A percentile compares a stretch with the other conserved stretches of the same genome.
These are phyloP conservation scores for Nemotelus nigrinus DNA, from an alignment of 2,888 invertebrate species.

Conservation along the genomic window DNA sequence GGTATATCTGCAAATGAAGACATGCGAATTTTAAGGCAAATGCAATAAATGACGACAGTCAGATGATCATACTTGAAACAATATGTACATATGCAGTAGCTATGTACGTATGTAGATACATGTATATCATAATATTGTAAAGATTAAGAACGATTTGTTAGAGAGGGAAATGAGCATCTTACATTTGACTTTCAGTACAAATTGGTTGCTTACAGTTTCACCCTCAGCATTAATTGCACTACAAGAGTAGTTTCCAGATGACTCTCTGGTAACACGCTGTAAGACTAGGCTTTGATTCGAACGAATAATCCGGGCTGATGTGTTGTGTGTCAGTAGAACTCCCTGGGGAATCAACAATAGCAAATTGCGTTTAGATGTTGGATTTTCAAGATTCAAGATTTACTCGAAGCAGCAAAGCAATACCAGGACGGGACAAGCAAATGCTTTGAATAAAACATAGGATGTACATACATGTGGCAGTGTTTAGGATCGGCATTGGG, in stretches of 20 bases:
- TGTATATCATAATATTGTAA: constrained; percentile 16
- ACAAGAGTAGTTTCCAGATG: constrained; percentile 83
- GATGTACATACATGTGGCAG: neutral
- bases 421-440: neutral
- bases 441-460: neutral
- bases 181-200: constrained; percentile 83
- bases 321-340: constrained; percentile 78
- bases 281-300: constrained; percentile 87
- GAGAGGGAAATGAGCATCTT: constrained; percentile 64
- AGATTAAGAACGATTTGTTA: constrained; percentile 28
- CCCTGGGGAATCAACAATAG: constrained; percentile 67
- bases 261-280: constrained; percentile 81
- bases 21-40: constrained; percentile 10
- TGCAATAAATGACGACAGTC: constrained; percentile 9
- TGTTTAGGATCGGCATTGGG: too few relatives aligned
- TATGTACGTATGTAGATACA: neutral
- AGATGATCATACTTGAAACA: constrained; percentile 29
- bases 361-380: constrained; percentile 26
- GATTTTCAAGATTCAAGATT: constrained; percentile 4
- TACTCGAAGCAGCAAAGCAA: neutral
- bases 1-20: constrained; percentile 73
- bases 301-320: constrained; percentile 81
- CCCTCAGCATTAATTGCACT: constrained; percentile 83
- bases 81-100: neutral
- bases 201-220: constrained; percentile 81